Evolutionary conservation across 2,888 invertebrate species (phyloP).

Genomic region (Agelastica alni): DNA sequence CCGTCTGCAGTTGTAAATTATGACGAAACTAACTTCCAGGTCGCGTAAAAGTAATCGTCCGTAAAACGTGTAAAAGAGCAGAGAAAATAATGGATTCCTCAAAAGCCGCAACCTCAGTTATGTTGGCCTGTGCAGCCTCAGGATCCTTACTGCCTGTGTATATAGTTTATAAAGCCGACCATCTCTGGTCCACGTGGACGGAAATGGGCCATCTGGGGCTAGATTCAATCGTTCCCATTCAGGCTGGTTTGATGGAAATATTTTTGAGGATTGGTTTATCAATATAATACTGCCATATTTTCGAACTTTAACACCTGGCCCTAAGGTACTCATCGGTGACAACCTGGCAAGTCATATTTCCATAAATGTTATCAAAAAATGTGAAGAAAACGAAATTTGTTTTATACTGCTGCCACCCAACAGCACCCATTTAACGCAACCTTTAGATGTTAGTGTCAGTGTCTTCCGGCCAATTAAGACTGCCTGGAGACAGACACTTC

Average conservation of each 20-base stretch:
- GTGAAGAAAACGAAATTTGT: no score
- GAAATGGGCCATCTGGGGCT: slow-evolving; percentile 1
- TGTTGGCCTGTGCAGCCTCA: no score
- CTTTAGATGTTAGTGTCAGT: background rate
- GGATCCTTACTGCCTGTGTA: no score
- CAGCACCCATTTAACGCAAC: background rate
- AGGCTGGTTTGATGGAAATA: slow-evolving; percentile 11
- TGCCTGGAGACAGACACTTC: slow-evolving; percentile 1
- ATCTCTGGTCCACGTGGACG: slow-evolving; percentile 4
- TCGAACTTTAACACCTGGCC: slow-evolving; percentile 1
- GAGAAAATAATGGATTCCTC: no score
- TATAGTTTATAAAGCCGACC: no score
- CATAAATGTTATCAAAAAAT: no score
- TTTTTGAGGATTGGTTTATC: slow-evolving; percentile 12
- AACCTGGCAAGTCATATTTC: no score
- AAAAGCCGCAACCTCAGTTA: no score
- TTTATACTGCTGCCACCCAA: no score
- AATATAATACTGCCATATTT: slow-evolving; percentile 10
- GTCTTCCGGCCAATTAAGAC: slow-evolving; percentile 2
- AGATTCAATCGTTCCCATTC: slow-evolving; percentile 9
- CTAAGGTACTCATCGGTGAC: background rate
- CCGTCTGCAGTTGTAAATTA: slow-evolving; percentile 22
- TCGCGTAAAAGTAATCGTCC: slow-evolving; percentile 24
- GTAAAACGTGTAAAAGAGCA: slow-evolving; percentile 7
- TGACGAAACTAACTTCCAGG: slow-evolving; percentile 33